Conservation (phyloP, 2,888 invertebrate species). For the Gastracanthus pulcherrimus region DNA sequence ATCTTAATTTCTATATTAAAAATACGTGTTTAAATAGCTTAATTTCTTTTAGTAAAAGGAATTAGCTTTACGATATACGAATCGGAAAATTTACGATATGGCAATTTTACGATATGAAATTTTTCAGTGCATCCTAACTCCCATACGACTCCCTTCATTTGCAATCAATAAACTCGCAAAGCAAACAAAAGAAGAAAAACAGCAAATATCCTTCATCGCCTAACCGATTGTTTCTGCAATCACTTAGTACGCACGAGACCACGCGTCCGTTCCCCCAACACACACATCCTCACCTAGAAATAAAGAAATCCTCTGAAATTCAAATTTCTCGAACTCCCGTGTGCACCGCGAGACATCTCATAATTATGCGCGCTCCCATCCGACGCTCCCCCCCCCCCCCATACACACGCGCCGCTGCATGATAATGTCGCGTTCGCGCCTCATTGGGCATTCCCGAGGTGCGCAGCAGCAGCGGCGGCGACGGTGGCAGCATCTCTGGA, state of each 20-base stretch:
- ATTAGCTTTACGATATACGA: no score
- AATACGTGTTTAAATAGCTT: no score
- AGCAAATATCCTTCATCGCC: neutral
- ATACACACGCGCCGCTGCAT: slow-evolving; percentile 1
- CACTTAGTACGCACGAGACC: no score
- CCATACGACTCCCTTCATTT: no score
- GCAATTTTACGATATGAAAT: neutral
- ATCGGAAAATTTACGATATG: neutral
- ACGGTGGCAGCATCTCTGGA: neutral
- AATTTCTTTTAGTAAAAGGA: no score
- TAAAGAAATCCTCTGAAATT: neutral
- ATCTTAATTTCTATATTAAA: no score
- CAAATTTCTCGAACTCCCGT: neutral
- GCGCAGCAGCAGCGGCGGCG: no score
- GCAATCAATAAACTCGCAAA: neutral
- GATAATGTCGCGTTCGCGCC: slow-evolving; percentile 2
- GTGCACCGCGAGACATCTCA: neutral
- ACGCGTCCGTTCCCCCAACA: no score
- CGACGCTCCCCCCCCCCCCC: neutral
- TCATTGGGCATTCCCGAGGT: slow-evolving; percentile 26
- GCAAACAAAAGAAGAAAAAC: neutral
- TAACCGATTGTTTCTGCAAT: neutral
- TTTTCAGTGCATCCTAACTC: no score
- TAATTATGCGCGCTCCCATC: slow-evolving; percentile 20
- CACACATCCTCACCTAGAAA: neutral